phyloP scores from a whole-genome alignment of 1,140 invertebrate species.

The Eumaeus atala region DNA sequence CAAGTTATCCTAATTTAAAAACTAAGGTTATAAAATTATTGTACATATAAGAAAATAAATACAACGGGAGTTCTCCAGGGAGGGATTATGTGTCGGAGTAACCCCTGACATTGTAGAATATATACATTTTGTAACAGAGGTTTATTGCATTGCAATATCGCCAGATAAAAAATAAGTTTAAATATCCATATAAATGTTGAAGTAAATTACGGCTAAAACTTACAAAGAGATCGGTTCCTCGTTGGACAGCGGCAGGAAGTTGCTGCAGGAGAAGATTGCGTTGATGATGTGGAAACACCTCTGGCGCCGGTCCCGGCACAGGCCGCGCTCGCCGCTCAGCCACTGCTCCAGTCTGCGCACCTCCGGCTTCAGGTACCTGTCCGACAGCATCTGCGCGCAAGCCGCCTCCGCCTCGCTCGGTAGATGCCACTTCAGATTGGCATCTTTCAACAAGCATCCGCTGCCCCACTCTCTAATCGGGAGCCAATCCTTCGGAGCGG shows the following conservation, averaged over 20 bases:
- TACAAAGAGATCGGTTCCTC: conserved; percentile 44
- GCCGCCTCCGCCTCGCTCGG: conserved; percentile 82
- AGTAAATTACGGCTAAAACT: conserved; percentile 25
- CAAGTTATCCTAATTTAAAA: no score
- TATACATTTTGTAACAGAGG: no score
- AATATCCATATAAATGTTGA: no score
- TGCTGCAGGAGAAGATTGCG: conserved; percentile 36
- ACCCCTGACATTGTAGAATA: no score
- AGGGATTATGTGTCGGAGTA: no score
- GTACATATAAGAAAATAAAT: no score
- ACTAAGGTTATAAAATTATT: no score
- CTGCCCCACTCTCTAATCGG: conserved; percentile 90
- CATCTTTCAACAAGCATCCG: conserved; percentile 77
- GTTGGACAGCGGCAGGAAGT: conserved; percentile 45
- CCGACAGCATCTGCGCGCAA: conserved; percentile 78
- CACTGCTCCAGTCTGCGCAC: conserved; percentile 40
- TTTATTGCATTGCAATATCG: no score
- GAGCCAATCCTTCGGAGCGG: conserved; percentile 81
- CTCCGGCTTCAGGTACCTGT: conserved; percentile 76
- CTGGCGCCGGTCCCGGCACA: conserved; percentile 45
- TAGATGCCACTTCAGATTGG: conserved; percentile 85
- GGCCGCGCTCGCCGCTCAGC: conserved; percentile 40
- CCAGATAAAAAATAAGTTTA: no score
- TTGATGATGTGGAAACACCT: conserved; percentile 50
- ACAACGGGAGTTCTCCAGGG: no score